Evolutionary conservation across 2,888 invertebrate genomes (phyloP).

Genomic region (Drosophila neoperkinsi): DNA sequence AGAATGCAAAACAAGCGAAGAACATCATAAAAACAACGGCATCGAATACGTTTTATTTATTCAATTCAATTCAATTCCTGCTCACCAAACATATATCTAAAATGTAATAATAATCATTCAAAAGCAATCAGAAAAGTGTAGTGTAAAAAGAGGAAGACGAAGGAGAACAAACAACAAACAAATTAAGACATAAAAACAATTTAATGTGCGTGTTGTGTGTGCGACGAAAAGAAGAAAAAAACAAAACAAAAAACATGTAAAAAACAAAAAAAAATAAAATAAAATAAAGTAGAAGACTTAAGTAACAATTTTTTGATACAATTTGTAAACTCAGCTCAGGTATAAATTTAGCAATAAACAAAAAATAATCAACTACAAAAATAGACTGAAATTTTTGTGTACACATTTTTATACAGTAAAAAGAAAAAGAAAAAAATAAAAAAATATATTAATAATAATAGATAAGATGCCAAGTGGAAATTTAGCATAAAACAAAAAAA

Average conservation of each 20-base stretch:
- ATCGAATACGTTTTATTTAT: slow-evolving; percentile 41
- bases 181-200: slow-evolving; percentile 29
- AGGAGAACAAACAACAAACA: background rate
- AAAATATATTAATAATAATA: background rate
- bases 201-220: slow-evolving; percentile 47
- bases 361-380: slow-evolving; percentile 21
- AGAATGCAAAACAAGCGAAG: slow-evolving; percentile 59
- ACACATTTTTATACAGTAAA: slow-evolving; percentile 52
- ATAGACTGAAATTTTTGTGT: slow-evolving; percentile 66
- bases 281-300: slow-evolving; percentile 26
- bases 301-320: slow-evolving; percentile 69
- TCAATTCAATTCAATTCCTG: slow-evolving; percentile 39
- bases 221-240: slow-evolving; percentile 21
- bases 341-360: slow-evolving; percentile 53
- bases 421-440: slow-evolving; percentile 4
- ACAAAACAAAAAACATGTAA: slow-evolving; percentile 37
- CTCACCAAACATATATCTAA: slow-evolving; percentile 40
- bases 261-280: slow-evolving; percentile 9
- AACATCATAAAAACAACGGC: slow-evolving; percentile 50
- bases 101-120: slow-evolving; percentile 17
- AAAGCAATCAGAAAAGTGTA: slow-evolving; percentile 36
- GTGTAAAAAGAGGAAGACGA: slow-evolving; percentile 26
- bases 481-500: slow-evolving; percentile 13
- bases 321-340: slow-evolving; percentile 74
- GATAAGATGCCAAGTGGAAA: slow-evolving; percentile 22